These are phyloP conservation scores for Apostichopus leukothele DNA, from an alignment of 53 echinoderm and acorn worm species.

Conservation along the genomic window DNA sequence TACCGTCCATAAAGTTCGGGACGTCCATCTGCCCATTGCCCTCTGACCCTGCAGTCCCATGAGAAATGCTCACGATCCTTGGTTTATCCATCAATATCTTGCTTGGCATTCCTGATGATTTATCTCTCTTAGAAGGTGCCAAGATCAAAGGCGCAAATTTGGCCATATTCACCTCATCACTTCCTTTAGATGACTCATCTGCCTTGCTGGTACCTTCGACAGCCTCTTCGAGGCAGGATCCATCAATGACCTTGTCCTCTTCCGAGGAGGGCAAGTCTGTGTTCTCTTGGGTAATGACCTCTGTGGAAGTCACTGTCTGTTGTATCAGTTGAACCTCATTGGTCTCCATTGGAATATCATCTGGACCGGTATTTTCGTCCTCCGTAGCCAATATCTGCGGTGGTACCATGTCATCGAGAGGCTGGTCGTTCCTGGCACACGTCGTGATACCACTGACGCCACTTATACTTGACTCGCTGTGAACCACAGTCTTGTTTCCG, in stretches of 20 bases:
- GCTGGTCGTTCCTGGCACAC: conserved; percentile 23
- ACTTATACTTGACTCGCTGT: conserved; percentile 11
- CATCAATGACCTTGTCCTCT: conserved; percentile 35
- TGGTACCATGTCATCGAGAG: conserved; percentile 40
- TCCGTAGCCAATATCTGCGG: conserved; percentile 46
- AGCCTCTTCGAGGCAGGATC: neutral
- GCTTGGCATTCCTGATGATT: neutral
- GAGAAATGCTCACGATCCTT: conserved; percentile 46
- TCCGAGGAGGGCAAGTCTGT: conserved; percentile 28
- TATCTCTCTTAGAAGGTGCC: neutral
- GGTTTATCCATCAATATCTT: conserved; percentile 35
- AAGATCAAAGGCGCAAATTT: conserved; percentile 41
- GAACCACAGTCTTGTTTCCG: neutral
- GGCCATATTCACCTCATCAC: conserved; percentile 40
- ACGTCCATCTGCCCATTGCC: conserved; percentile 47
- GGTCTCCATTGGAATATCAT: conserved; percentile 41
- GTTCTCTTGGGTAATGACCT: conserved; percentile 14
- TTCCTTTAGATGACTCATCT: neutral
- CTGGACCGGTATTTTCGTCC: conserved; percentile 36
- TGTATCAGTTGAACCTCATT: conserved; percentile 16
- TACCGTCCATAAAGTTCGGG: conserved; percentile 46
- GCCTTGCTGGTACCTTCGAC: conserved; percentile 10
- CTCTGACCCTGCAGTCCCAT: conserved; percentile 35
- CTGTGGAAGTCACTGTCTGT: conserved; percentile 11
- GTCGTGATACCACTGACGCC: conserved; percentile 37